Base-by-base conservation (phyloP, 1,140 invertebrate genomes). In the Bombus pascuorum region DNA sequence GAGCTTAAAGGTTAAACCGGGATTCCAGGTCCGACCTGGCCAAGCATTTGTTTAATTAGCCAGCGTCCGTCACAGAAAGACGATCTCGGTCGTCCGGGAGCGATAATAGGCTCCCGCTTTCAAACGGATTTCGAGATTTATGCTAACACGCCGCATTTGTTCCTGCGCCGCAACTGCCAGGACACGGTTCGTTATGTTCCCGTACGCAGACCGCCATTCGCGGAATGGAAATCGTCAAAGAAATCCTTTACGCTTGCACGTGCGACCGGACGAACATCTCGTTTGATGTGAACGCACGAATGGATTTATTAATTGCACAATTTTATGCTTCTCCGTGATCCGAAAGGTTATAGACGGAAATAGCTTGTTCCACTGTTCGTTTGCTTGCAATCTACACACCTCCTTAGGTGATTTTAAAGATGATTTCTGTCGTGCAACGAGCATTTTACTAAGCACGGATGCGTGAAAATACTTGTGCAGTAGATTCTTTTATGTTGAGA, bases 61-160 rank as follows among this genome's bases (percentile, higher is more conserved):
- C 93, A 84, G 86, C 57, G 75, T 78, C 72, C 76, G 74, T 66
- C 81, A 82, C 74, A 83, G 87, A 82, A 77, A 81, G 81, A 89
- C 88, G 88, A 92, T 90, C 87, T 72, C 86, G 85, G 89, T 86
- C 85, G 89, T 91, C 76, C 86, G 90, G 76, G 84, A 81, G 86
- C 91, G 80, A 93, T 94, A 95, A 95, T 94, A 95, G 94, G 91
- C 93, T 94, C 93, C 93, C 92, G 93, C 91, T 92, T 94, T 90
- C 92, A 95, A 95, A 95, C 95, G 94, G 93, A 95, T 95, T 95
- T 95, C 91, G 91, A 95, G 95, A 95, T 95, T 95, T 95, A 95
- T 95, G 93, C 92, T 93, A 95, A 95, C 94, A 94, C 93, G 94
- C 86, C 88, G 93, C 94, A 94, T 95, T 95, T 95, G 92, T 94